Evolutionary conservation across 2,888 invertebrate species (phyloP), one percentile per base, ranked within the genome.

Genomic region (Gonocerus acuteangulatus): DNA sequence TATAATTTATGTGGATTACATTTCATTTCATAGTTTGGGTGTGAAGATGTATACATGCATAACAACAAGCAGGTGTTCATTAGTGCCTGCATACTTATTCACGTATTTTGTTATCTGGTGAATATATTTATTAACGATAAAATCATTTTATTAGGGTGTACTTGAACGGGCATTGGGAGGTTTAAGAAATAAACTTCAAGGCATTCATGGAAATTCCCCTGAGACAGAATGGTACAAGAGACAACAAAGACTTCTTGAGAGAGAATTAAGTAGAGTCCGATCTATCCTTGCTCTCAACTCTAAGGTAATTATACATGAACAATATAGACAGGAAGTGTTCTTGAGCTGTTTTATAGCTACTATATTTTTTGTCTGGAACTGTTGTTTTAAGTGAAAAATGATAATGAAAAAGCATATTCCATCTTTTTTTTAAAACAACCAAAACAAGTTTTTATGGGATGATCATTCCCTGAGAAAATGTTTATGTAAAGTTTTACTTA

Each of bases 221-320:
- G 84, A 83, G 66, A 74, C 84, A 60, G 85, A 86, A 71, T 80
- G 81, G 57, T 83, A 86, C 67, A 77, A 81, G 68, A 82, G 84
- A 68, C 86, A 87, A 70, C 86, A 86, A 71, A 77, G 81, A 48
- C 78, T 84, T 56, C 74, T 88, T 62, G 87, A 88, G 74, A 80
- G 85, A 62, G 93, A 94, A 74, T 74, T 94, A 66, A 86, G 87
- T 67, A 80, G 89, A 63, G 90, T 93, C 61, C 86, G 91, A 74
- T 84, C 87, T 65, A 83, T 92, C 77, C 76, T 94, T 71, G 91
- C 92, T 67, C 87, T 90, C 77, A 90, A 92, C 79, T 92, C 92
- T 70, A 91, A 91, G 85, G 89, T 89, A 82, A 77, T 77, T 78
- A 80, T n/a, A 39, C 18, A 16, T 11, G 9, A 9, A 34, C 9